Base-by-base conservation (phyloP, 2,797 vertebrate genomes). In the Prunella strophiata region DNA sequence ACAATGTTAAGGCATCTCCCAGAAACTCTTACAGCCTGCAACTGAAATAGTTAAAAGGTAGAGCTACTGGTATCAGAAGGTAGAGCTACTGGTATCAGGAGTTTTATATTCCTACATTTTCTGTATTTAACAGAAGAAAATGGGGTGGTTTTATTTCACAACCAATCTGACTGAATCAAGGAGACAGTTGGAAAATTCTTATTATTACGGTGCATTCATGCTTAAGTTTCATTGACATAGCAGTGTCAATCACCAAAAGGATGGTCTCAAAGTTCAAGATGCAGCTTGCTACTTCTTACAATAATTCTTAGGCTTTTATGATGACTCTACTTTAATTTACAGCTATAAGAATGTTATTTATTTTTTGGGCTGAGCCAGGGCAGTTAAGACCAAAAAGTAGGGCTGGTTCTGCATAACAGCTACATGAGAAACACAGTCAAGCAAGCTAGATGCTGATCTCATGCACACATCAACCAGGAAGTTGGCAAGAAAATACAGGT, bases 321-420 rank as follows among this genome's bases (percentile, higher is more conserved):
- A 92, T 95, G 79, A 97, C 73, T 96, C 86, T 79, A 29, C 72
- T 94, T 95, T 91, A 93, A 82, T 92, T 73, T 91, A 85, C 54
- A 72, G 67, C 50, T 86, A 54, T 57, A 87, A 91, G 54, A 66
- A 76, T 47, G 43, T 47, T 91, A 77, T 91, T 74, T 98, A 89
- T 91, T 97, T 97, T 97, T 55, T 36, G 88, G 96, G 96, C 73
- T 95, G 87, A 93, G 45, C 73, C 79, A 70, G 23, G 71, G 50
- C 66, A 50, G 13, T 50, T 47, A 74, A 91, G 59, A 92, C n/a
- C 29, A 21, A 79, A 91, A 94, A 76, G 76, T 16, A 77, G 47
- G 62, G 63, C 51, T 90, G 52, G 42, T 89, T 88, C 76, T 91
- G 42, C 71, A 47, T 74, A 95, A 58, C 22, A 96, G 14, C 81